Evolutionary conservation across 2,113 vertebrate species (phyloP).

Genomic region (Antechinus flavipes): DNA sequence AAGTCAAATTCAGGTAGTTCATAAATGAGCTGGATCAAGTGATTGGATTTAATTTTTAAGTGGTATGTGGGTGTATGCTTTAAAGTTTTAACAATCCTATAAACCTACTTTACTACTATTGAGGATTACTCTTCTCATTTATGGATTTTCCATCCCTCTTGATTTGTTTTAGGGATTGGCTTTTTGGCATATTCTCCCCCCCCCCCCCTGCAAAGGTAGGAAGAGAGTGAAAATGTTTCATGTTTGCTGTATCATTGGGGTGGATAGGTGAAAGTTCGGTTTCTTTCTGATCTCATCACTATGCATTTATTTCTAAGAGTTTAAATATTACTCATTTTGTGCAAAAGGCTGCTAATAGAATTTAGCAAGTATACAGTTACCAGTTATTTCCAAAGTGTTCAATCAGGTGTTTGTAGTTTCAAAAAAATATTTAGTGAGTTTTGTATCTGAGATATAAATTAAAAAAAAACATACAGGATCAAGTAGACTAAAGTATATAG

Average conservation of each 20-base stretch:
- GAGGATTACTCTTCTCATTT: neutral
- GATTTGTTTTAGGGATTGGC: neutral
- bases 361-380: neutral
- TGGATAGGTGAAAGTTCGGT: neutral
- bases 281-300: neutral
- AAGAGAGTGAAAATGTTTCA: neutral
- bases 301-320: neutral
- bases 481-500: neutral
- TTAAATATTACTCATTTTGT: neutral
- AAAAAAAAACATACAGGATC: neutral
- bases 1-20: constrained; percentile 29
- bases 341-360: neutral
- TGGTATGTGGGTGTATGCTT: neutral
- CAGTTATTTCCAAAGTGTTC: neutral
- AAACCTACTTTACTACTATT: neutral
- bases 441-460: neutral
- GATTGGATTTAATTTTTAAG: neutral
- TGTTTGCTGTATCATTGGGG: neutral
- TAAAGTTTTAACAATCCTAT: neutral
- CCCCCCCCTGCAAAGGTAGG: neutral
- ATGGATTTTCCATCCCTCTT: neutral
- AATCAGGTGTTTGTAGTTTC: neutral
- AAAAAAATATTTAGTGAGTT: neutral
- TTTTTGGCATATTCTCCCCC: neutral
- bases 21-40: neutral